These are phyloP conservation scores for Lacanobia wlatinum DNA, from an alignment of 2,888 invertebrate species.

Conservation along the genomic window DNA sequence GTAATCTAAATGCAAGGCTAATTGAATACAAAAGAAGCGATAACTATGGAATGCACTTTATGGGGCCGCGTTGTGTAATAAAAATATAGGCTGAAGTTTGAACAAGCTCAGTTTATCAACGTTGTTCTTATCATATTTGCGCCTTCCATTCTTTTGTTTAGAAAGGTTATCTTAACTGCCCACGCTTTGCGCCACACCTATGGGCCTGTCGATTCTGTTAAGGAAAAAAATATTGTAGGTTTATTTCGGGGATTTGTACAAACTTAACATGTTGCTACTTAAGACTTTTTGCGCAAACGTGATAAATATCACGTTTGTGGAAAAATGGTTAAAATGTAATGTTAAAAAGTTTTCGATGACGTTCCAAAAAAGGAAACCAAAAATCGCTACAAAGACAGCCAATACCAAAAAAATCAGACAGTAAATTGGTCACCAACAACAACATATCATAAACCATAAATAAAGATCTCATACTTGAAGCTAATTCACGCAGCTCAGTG, in stretches of 20 bases:
- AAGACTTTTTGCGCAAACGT: too few species aligned
- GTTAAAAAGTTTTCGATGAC: too few species aligned
- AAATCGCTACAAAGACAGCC: not conserved
- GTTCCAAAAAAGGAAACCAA: not conserved
- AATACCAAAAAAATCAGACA: not conserved
- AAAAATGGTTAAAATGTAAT: too few species aligned
- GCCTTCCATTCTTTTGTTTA: slow-evolving; percentile 75
- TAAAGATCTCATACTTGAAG: slow-evolving; percentile 51
- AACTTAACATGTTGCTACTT: not conserved
- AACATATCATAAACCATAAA: slow-evolving; percentile 35
- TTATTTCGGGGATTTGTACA: not conserved
- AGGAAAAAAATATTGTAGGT: slow-evolving; percentile 12
- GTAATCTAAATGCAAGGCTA: slow-evolving; percentile 90
- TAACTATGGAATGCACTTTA: slow-evolving; percentile 87
- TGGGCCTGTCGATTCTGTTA: slow-evolving; percentile 33
- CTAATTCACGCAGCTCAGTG: slow-evolving; percentile 66
- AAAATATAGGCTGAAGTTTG: slow-evolving; percentile 65
- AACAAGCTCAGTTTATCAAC: slow-evolving; percentile 70
- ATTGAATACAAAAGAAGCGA: slow-evolving; percentile 90
- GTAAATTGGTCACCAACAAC: slow-evolving; percentile 1
- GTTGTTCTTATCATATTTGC: slow-evolving; percentile 73
- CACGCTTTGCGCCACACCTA: slow-evolving; percentile 68
- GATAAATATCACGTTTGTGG: not conserved
- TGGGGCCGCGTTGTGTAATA: slow-evolving; percentile 80
- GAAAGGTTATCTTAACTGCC: slow-evolving; percentile 67